phyloP scores from a whole-genome alignment of 2,888 invertebrate species.

The Brachyptera risi region DNA sequence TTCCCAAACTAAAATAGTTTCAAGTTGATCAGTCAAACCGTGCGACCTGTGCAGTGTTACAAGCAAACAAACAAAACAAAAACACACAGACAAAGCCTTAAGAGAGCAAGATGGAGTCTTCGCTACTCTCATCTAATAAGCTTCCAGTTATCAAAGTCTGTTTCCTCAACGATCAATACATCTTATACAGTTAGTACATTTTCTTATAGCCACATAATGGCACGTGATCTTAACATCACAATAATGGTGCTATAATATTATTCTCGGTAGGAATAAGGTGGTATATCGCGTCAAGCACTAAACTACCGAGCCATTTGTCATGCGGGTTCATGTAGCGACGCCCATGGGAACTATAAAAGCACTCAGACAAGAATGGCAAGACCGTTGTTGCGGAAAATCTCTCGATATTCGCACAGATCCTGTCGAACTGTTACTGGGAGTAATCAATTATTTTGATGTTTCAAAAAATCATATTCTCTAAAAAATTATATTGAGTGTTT shows the following conservation, averaged over 20 bases:
- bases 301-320: conserved; percentile 23
- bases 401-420: background rate
- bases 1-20: too few species aligned
- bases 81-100: too few species aligned
- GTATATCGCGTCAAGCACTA: conserved; percentile 13
- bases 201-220: conserved; percentile 1
- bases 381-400: background rate
- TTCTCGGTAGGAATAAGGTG: conserved; percentile 2
- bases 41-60: too few species aligned
- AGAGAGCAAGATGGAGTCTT: too few species aligned
- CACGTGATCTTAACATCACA: conserved; percentile 5
- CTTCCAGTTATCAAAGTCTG: too few species aligned
- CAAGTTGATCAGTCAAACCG: too few species aligned
- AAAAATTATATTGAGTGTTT: too few species aligned
- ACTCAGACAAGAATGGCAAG: conserved; percentile 2
- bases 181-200: background rate
- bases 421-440: background rate
- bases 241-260: conserved; percentile 1
- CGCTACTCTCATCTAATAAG: too few species aligned
- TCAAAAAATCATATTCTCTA: background rate
- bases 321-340: conserved; percentile 16
- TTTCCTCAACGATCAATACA: too few species aligned
- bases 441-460: conserved; percentile 21
- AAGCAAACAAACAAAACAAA: too few species aligned
- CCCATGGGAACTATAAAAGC: conserved; percentile 23